Conservation (phyloP, 2,888 invertebrate genomes). For the Linnaemya vulpina region DNA sequence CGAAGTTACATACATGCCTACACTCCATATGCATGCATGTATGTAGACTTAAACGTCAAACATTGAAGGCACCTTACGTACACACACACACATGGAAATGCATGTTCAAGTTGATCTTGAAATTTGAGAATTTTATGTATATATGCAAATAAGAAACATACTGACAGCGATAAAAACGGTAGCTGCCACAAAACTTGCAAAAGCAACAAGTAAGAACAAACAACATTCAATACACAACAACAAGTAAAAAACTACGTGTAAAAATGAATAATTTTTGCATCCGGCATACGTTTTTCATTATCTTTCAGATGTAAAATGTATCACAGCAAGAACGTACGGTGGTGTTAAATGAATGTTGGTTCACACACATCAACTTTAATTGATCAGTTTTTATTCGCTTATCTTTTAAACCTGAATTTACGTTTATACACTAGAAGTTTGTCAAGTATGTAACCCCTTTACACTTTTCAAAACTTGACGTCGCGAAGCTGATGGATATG, state of each 20-base stretch:
- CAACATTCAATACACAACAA: conserved; percentile 18
- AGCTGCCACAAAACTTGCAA: conserved; percentile 49
- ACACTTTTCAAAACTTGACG: no score
- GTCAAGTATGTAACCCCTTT: no score
- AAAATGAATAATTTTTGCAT: conserved; percentile 69
- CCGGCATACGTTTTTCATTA: conserved; percentile 67
- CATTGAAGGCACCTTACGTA: no score
- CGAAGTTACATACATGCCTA: no score
- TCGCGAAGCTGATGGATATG: no score
- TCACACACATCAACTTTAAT: background rate
- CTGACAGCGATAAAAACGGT: conserved; percentile 41
- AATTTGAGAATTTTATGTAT: conserved; percentile 62
- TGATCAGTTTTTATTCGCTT: no score
- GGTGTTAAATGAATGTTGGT: background rate
- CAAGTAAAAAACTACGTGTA: conserved; percentile 57
- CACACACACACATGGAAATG: no score
- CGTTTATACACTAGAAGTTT: no score
- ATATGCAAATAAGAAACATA: conserved; percentile 23
- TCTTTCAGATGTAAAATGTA: conserved; percentile 46
- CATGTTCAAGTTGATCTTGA: conserved; percentile 45
- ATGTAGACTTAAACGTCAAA: no score
- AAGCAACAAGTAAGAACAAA: background rate
- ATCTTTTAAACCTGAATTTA: no score
- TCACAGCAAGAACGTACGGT: conserved; percentile 11
- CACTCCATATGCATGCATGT: no score